phyloP scores from a whole-genome alignment of 2,888 invertebrate species.

The Tineola bisselliella region DNA sequence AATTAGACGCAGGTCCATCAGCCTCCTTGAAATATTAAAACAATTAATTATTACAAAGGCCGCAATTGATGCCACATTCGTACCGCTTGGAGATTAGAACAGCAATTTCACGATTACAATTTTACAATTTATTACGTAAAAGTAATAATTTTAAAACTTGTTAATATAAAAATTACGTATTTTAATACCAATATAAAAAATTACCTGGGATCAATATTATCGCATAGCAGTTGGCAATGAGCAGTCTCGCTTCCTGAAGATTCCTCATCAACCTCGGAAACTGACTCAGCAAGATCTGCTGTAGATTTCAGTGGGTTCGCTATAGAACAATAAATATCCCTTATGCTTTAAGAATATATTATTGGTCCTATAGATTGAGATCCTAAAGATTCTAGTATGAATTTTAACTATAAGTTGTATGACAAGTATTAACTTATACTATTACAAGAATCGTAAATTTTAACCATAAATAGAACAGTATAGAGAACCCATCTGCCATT shows the following conservation, averaged over 20 bases:
- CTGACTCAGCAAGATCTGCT: slow-evolving; percentile 66
- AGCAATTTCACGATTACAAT: too few species aligned
- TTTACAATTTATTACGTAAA: not conserved
- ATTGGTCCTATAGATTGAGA: too few species aligned
- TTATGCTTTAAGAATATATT: too few species aligned
- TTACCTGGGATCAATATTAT: slow-evolving; percentile 58
- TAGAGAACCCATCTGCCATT: too few species aligned
- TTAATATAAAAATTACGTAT: not conserved
- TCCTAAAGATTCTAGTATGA: too few species aligned
- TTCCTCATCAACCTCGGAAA: slow-evolving; percentile 71
- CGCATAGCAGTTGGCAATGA: slow-evolving; percentile 56
- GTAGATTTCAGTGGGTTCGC: slow-evolving; percentile 52
- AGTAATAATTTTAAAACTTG: not conserved
- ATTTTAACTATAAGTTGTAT: too few species aligned
- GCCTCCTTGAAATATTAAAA: slow-evolving; percentile 43
- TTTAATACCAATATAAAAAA: slow-evolving; percentile 12
- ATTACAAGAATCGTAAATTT: too few species aligned
- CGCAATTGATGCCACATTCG: too few species aligned
- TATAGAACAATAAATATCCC: slow-evolving; percentile 19
- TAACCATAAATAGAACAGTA: too few species aligned
- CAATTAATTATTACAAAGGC: too few species aligned
- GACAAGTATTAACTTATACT: too few species aligned
- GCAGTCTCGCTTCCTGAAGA: slow-evolving; percentile 67
- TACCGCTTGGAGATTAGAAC: too few species aligned
- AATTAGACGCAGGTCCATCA: slow-evolving; percentile 71